Evolutionary conservation across 1,140 invertebrate genomes (phyloP), one percentile per base, ranked within the genome.

Genomic region (Scaptomyza montana): DNA sequence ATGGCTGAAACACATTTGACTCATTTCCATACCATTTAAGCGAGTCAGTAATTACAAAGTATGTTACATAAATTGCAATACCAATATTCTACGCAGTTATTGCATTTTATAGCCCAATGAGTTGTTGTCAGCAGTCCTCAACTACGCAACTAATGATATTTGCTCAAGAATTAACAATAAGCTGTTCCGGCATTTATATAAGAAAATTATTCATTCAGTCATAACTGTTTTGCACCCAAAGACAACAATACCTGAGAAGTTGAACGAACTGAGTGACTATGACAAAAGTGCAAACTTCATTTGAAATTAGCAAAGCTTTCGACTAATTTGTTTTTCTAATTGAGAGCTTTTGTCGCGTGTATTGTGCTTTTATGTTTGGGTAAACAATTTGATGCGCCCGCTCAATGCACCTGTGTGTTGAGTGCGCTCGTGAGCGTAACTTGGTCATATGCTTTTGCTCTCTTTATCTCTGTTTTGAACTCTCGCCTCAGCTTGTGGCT

Each of bases 201-300:
- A 46, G 12, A 56, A 28, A 56, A 47, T 49, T 19, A 54, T 54
- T 25, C 25, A 16, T 13, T 45, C 21, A 28, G 41, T 41, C 41
- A 53, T 45, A 56, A 60, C n/a, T 55, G 78, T 68, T 56, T 74
- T 7, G 78, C 81, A 70, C 64, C 80, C 55, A 16, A 33, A 12
- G 28, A 28, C 33, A 60, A 30, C 9, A 59, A 36, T n/a, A n/a
- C 39, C 46, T 41, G 53, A 36, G 33, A 79, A 79, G 82, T 87
- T 89, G 72, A 87, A 87, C 75, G 82, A 87, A 86, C 81, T 75
- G 53, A 62, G 61, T 36, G 5, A 2, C 45, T 33, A 76, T 2
- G 56, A 21, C 28, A 36, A 45, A 49, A 64, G 7, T 1, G n/a
- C 28, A 62, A 68, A 63, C 74, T 69, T 80, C 49, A 53, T 30